These are phyloP conservation scores for Desmophyllum pertusum DNA, from an alignment of 92 coral and sea anemone species.

Conservation along the genomic window DNA sequence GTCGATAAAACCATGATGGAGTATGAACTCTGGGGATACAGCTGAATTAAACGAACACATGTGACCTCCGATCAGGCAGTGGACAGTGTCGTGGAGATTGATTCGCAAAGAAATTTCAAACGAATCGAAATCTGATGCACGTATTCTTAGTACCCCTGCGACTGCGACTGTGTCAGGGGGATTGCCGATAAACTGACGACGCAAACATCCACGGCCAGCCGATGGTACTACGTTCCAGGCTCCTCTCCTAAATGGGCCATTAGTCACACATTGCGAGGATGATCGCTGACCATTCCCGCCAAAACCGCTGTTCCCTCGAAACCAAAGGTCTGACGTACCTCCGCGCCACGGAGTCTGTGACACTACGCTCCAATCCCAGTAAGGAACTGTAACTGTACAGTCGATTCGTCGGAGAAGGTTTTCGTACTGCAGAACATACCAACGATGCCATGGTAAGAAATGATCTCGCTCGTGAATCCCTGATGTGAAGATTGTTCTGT, in stretches of 20 bases:
- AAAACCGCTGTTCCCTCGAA: slow-evolving; percentile 73
- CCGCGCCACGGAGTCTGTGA: slow-evolving; percentile 48
- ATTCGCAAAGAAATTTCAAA: slow-evolving; percentile 74
- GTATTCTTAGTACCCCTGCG: slow-evolving; percentile 38
- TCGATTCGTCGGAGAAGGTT: slow-evolving; percentile 53
- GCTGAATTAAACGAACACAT: slow-evolving; percentile 88
- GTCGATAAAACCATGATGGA: slow-evolving; percentile 87
- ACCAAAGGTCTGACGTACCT: slow-evolving; percentile 72
- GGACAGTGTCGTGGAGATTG: slow-evolving; percentile 74
- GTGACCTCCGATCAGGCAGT: slow-evolving; percentile 77
- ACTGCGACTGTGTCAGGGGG: slow-evolving; percentile 73
- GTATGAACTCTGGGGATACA: slow-evolving; percentile 87
- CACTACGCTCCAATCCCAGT: slow-evolving; percentile 69
- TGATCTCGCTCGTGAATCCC: slow-evolving; percentile 49
- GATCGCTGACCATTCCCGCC: slow-evolving; percentile 82
- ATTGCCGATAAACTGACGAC: slow-evolving; percentile 64
- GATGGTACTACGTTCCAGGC: slow-evolving; percentile 70
- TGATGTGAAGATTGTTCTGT: slow-evolving; percentile 34
- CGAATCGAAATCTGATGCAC: slow-evolving; percentile 36
- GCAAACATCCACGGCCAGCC: slow-evolving; percentile 64
- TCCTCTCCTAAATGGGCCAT: slow-evolving; percentile 86
- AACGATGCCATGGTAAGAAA: slow-evolving; percentile 71
- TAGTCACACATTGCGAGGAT: slow-evolving; percentile 65
- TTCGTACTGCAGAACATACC: slow-evolving; percentile 61
- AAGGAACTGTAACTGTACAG: slow-evolving; percentile 59